A percentile compares a stretch with the other conserved stretches of the same genome.
phyloP scores from a whole-genome alignment of 2,113 vertebrate genomes.

The Origma solitaria region DNA sequence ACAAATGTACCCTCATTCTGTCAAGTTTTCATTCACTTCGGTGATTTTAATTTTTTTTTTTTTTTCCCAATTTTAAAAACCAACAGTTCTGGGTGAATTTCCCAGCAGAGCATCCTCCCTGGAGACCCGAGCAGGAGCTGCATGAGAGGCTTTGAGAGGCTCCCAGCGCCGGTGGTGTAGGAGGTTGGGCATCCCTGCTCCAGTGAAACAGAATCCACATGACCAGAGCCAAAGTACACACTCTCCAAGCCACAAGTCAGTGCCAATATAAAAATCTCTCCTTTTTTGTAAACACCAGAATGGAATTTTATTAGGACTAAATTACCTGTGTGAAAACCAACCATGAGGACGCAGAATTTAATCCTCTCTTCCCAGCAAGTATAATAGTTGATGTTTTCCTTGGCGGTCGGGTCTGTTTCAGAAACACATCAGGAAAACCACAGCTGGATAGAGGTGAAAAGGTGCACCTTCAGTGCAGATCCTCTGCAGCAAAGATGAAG shows the following conservation, averaged over 20 bases:
- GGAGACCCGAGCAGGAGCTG: neutral
- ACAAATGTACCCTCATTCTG: neutral
- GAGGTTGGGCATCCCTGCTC: neutral
- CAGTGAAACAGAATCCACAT: neutral
- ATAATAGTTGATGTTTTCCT: conserved; percentile 22
- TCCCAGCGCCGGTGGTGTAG: neutral
- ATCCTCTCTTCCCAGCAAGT: conserved; percentile 28
- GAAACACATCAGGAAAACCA: conserved; percentile 32
- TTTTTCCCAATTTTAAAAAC: neutral
- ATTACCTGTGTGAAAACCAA: conserved; percentile 5
- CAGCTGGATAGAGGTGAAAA: neutral
- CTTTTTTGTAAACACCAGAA: neutral
- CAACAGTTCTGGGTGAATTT: neutral
- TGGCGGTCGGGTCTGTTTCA: conserved; percentile 20
- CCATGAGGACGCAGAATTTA: conserved; percentile 8
- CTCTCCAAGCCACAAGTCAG: neutral
- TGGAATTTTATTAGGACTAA: conserved; percentile 4
- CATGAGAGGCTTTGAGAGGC: neutral
- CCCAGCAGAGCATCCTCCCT: neutral
- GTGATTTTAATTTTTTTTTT: neutral
- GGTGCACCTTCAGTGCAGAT: neutral
- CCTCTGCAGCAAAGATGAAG: neutral
- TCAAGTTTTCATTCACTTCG: neutral
- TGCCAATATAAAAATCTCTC: neutral
- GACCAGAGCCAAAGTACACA: neutral